Base-by-base conservation (phyloP, 2,888 invertebrate genomes). In the Acanthosepion pharaonis region DNA sequence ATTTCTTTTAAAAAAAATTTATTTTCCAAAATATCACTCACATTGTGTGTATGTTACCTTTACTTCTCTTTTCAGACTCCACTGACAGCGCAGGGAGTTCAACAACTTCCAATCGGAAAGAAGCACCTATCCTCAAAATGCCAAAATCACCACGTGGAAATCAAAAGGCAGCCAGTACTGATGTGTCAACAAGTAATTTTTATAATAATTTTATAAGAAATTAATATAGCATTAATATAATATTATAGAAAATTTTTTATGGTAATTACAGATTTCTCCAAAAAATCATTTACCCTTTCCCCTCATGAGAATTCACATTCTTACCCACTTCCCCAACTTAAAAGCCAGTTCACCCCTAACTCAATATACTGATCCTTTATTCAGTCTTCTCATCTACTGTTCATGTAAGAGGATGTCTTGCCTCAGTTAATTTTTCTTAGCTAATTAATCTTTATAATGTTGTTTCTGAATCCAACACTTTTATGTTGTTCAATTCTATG, bases 131-230 rank as follows among this genome's bases (percentile, higher is more conserved):
- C 93, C 49, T 53, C 51, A 93, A 49, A 49, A 93, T 93, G 93
- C 48, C 93, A 53, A 93, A 49, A 93, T 53, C 49, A 53, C 93
- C 53, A 49, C 93, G 93, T 53, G 93, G 93, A 93, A 93, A 53
- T 93, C 93, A 49, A 93, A 51, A 93, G 53, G 93, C 93, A 53
- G 93, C 93, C 93, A 93, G 93, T 49, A 93, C 93, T 93, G 93
- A 93, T 93, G 28, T 53, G 49, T 11, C 49, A 93, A 93, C 93
- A 93, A 51, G 49, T 93, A 93, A 93, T 93, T 42, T 25, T 92
- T 92, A 6, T 11, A 25, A 28, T 93, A 3, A 1, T n/a, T 78
- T 78, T n/a, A n/a, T n/a, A 78, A 78, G 11, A 78, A 78, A n/a
- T 78, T 78, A 78, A 78, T n/a, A 9, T 6, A 28, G 15, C 18